Evolutionary conservation across 2,113 vertebrate species (phyloP).

Genomic region (Ailuropoda melanoleuca): DNA sequence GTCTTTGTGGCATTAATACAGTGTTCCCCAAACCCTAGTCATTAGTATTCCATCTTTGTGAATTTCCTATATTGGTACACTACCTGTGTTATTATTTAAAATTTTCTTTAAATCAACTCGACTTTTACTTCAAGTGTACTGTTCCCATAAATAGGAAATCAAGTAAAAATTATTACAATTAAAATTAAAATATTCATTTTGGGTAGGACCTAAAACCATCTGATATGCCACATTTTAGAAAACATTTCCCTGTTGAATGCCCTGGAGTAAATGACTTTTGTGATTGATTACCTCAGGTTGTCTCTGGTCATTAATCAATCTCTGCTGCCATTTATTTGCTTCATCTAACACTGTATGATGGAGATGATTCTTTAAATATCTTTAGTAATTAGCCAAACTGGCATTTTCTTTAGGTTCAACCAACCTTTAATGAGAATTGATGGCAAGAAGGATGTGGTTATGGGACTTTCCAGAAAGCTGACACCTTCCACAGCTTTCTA

Average conservation of each 20-base stretch:
- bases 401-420: conserved; percentile 43
- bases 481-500: background rate
- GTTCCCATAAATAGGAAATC: background rate
- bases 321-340: conserved; percentile 58
- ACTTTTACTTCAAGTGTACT: background rate
- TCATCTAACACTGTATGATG: conserved; percentile 40
- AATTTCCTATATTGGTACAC: background rate
- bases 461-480: background rate
- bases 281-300: conserved; percentile 45
- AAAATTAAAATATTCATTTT: background rate
- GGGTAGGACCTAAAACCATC: background rate
- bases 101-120: background rate
- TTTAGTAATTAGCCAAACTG: conserved; percentile 56
- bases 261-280: background rate
- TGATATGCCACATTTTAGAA: background rate
- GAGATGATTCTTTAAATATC: conserved; percentile 50
- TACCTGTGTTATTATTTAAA: background rate
- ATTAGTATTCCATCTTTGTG: background rate
- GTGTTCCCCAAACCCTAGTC: background rate
- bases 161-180: background rate
- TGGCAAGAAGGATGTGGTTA: background rate
- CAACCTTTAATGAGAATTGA: conserved; percentile 44
- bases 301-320: conserved; percentile 54
- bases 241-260: background rate
- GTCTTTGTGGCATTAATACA: background rate